Conservation (phyloP, 2,888 invertebrate species). For the Lingula anatina region DNA sequence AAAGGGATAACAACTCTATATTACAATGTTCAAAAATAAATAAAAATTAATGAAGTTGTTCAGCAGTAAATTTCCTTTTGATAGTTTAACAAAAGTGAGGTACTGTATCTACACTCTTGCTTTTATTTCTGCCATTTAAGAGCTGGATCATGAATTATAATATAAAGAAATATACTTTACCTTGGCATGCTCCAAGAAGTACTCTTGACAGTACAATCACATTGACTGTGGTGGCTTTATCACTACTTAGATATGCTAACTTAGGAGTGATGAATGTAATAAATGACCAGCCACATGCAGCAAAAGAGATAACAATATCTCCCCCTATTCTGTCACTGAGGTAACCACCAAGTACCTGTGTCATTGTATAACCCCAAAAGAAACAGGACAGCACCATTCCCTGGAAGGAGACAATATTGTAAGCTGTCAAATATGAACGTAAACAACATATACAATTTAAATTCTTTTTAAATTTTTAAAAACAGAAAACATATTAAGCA, state of each 20-base stretch:
- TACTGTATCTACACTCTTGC: too few relatives aligned
- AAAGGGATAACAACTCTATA: too few relatives aligned
- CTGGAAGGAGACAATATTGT: constrained; percentile 18
- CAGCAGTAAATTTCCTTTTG: too few relatives aligned
- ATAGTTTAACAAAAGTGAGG: too few relatives aligned
- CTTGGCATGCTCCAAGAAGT: constrained; percentile 64
- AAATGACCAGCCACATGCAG: constrained; percentile 57
- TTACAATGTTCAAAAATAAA: too few relatives aligned
- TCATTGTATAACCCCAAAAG: constrained; percentile 71
- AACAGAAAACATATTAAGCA: too few relatives aligned
- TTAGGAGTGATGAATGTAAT: constrained; percentile 50
- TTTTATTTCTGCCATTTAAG: too few relatives aligned
- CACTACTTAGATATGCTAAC: constrained; percentile 48
- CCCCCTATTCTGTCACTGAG: constrained; percentile 60
- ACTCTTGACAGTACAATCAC: constrained; percentile 61
- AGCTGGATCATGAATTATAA: too few relatives aligned
- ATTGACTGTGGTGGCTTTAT: constrained; percentile 56
- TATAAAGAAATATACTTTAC: constrained; percentile 19
- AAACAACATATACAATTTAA: too few relatives aligned
- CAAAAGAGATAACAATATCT: constrained; percentile 61
- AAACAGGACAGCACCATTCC: constrained; percentile 68
- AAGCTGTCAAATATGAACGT: background rate
- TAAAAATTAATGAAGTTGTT: too few relatives aligned
- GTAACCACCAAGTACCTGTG: constrained; percentile 56
- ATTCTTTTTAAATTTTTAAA: too few relatives aligned